phyloP scores from a whole-genome alignment of 2,113 vertebrate genomes.

The Natator depressus region DNA sequence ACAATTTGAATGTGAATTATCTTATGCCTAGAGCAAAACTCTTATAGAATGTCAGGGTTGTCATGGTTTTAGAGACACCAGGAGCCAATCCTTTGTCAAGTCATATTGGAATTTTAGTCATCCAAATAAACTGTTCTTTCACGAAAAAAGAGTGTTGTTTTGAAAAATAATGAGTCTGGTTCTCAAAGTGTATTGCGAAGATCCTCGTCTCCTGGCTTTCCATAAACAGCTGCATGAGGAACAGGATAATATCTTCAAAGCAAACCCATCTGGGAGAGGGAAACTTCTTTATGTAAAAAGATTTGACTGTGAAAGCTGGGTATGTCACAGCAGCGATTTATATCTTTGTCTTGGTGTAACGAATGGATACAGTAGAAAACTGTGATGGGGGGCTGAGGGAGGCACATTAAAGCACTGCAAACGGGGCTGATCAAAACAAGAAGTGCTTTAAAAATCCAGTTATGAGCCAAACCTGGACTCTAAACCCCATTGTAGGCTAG shows the following conservation, averaged over 20 bases:
- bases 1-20: conserved; percentile 49
- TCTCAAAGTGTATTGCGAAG: not conserved
- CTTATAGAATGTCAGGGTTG: conserved; percentile 36
- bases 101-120: conserved; percentile 3
- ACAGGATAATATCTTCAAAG: not conserved
- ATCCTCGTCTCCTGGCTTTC: not conserved
- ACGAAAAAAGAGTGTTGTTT: not conserved
- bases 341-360: conserved; percentile 41
- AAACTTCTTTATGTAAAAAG: not conserved
- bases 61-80: conserved; percentile 35
- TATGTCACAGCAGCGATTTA: not conserved
- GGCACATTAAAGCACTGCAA: not conserved
- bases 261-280: not conserved
- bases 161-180: not conserved
- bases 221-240: not conserved
- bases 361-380: conserved; percentile 8
- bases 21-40: conserved; percentile 11
- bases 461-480: not conserved
- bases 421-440: not conserved
- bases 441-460: not conserved
- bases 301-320: not conserved
- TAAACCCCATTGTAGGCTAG: accelerated
- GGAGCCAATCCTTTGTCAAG: conserved; percentile 29
- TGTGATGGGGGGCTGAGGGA: not conserved
- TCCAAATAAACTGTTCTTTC: conserved; percentile 7